phyloP scores from a whole-genome alignment of 2,113 vertebrate genomes.

The Zootoca vivipara region DNA sequence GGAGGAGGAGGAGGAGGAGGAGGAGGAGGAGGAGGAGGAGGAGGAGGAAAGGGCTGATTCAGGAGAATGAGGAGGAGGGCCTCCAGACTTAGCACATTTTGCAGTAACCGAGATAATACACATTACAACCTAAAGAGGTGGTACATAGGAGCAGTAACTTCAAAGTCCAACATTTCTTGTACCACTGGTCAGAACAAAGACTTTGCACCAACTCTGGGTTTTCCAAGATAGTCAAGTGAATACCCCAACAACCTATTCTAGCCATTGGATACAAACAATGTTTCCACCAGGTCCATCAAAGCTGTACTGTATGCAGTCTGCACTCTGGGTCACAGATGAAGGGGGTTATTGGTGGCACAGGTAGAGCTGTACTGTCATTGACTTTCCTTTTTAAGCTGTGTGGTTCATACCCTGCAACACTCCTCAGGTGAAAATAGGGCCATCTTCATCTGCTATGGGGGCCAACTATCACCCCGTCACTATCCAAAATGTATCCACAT shows the following conservation, averaged over 20 bases:
- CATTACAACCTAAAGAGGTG: no score
- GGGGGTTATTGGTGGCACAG: not conserved
- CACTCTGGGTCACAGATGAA: not conserved
- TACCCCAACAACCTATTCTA: not conserved
- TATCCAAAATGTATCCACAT: not conserved
- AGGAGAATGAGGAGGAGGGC: no score
- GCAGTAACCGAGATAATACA: no score
- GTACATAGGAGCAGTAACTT: no score
- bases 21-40: no score
- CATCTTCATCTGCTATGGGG: no score
- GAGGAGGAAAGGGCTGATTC: no score
- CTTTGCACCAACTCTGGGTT: not conserved
- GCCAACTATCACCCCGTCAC: not conserved
- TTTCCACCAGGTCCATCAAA: not conserved
- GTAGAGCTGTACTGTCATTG: not conserved
- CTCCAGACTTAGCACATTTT: not conserved
- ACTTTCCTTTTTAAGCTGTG: not conserved
- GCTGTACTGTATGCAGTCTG: not conserved
- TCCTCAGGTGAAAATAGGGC: no score
- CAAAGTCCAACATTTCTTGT: no score
- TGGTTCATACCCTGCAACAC: not conserved
- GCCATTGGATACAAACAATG: not conserved
- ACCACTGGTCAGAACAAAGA: no score
- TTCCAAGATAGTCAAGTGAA: not conserved
- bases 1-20: no score